Evolutionary conservation across 1,140 invertebrate species (phyloP).

Genomic region (Delia radicum): DNA sequence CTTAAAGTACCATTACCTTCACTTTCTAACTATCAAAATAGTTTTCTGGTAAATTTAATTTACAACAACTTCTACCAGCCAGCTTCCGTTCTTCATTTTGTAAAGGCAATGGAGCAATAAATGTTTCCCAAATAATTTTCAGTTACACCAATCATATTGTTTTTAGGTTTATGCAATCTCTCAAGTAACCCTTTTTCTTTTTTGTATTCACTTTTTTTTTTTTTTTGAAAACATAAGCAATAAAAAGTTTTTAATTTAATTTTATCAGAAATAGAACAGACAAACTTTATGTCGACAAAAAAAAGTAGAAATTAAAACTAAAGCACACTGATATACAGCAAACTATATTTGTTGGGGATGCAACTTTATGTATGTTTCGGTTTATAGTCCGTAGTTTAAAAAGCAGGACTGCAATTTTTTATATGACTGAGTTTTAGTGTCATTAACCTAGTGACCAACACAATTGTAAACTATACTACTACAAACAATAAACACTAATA

Average conservation of each 20-base stretch:
- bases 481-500: too few species aligned
- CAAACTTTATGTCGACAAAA: neutral
- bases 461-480: neutral
- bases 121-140: too few species aligned
- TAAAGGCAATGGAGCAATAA: too few species aligned
- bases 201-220: too few species aligned
- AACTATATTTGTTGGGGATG: neutral
- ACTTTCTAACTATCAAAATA: too few species aligned
- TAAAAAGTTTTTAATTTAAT: neutral
- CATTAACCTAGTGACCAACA: slow-evolving; percentile 21
- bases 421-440: slow-evolving; percentile 12
- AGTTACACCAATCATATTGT: neutral
- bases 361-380: neutral
- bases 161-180: neutral
- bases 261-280: neutral
- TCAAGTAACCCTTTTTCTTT: neutral
- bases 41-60: too few species aligned
- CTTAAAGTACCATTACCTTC: too few species aligned
- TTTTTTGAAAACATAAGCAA: neutral
- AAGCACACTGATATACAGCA: neutral
- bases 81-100: too few species aligned
- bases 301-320: neutral
- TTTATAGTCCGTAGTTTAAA: neutral
- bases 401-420: slow-evolving; percentile 6
- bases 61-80: too few species aligned